A percentile compares a stretch with the other conserved stretches of the same genome.
Evolutionary conservation across 2,888 invertebrate species (phyloP).

Genomic region (Dromius quadrimaculatus): DNA sequence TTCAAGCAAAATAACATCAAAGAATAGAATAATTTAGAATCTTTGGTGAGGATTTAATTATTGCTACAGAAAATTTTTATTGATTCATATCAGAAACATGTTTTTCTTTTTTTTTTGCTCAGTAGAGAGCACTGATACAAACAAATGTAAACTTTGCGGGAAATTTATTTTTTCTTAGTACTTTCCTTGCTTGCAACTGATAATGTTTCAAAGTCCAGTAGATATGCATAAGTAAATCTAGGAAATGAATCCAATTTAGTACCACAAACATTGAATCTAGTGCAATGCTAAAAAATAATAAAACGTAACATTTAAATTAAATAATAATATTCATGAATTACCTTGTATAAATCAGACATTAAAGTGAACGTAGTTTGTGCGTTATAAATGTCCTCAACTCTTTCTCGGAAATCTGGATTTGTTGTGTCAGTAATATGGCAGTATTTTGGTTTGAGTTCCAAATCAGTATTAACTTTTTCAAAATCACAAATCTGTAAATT

Average conservation of each 20-base stretch:
- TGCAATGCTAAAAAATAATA: background rate
- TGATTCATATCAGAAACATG: too few species aligned
- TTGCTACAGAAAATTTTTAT: too few species aligned
- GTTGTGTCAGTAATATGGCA: background rate
- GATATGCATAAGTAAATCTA: background rate
- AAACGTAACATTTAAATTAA: background rate
- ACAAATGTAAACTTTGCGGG: background rate
- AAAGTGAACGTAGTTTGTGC: background rate
- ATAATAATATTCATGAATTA: background rate
- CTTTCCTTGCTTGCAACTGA: too few species aligned
- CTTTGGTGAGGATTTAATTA: too few species aligned
- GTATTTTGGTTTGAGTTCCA: background rate
- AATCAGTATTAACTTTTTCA: background rate
- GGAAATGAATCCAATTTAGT: background rate
- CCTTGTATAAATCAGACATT: constrained; percentile 16
- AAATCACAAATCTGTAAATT: background rate
- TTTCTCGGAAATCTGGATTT: background rate
- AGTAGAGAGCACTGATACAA: background rate
- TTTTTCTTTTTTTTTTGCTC: too few species aligned
- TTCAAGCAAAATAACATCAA: too few species aligned
- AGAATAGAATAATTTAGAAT: too few species aligned
- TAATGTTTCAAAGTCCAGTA: too few species aligned
- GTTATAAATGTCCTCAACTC: background rate
- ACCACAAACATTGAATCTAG: background rate
- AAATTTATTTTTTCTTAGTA: background rate